phyloP scores from a whole-genome alignment of 2,113 vertebrate species.

The Setophaga coronata region DNA sequence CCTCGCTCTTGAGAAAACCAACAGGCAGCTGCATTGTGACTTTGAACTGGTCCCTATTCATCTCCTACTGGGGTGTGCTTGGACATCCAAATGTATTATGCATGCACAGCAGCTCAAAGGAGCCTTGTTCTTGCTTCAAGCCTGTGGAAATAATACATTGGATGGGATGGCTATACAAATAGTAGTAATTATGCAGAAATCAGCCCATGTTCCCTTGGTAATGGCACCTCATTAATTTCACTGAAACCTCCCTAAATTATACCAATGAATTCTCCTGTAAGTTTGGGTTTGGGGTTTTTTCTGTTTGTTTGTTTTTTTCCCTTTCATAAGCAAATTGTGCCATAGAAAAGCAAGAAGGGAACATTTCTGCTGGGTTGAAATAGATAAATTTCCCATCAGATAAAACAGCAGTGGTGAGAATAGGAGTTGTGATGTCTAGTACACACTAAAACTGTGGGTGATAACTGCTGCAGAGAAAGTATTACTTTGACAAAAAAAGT shows the following conservation, averaged over 20 bases:
- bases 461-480: background rate
- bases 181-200: slow-evolving; percentile 35
- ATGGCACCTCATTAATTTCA: slow-evolving; percentile 40
- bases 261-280: slow-evolving; percentile 21
- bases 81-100: background rate
- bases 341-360: background rate
- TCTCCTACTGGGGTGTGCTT: background rate
- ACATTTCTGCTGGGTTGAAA: background rate
- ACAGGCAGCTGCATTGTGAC: slow-evolving; percentile 48
- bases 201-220: slow-evolving; percentile 26
- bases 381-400: background rate
- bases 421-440: background rate
- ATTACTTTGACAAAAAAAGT: background rate
- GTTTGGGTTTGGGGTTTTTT: background rate
- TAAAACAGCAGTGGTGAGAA: background rate
- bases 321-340: slow-evolving; percentile 39
- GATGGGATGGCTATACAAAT: slow-evolving; percentile 11
- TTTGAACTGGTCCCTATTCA: slow-evolving; percentile 28
- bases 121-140: background rate
- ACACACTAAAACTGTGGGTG: background rate
- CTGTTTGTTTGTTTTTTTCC: slow-evolving; percentile 34
- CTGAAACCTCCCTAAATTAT: slow-evolving; percentile 34
- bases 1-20: background rate
- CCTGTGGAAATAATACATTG: background rate
- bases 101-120: slow-evolving; percentile 6